Percentiles rank a stretch among this genome's conserved stretches.
Conservation (phyloP, 2,888 invertebrate genomes). For the Pseudoips prasinana region DNA sequence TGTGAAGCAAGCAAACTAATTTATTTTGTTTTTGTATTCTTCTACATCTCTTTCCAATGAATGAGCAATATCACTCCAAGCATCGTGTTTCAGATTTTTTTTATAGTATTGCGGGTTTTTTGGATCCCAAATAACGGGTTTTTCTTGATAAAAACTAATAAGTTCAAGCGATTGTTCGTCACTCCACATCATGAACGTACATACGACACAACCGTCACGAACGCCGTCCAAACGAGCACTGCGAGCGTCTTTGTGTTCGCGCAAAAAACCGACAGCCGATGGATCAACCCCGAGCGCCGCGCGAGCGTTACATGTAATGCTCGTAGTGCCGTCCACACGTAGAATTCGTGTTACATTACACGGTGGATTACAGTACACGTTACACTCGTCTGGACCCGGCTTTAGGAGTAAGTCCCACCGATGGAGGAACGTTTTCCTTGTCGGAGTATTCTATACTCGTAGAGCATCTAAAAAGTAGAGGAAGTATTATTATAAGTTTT, state of each 20-base stretch:
- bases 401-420: too few species aligned
- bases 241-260: constrained; percentile 4
- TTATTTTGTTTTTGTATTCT: constrained; percentile 23
- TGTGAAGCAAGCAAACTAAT: constrained; percentile 21
- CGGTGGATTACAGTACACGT: constrained; percentile 4
- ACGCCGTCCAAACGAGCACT: constrained; percentile 12
- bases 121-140: constrained; percentile 9
- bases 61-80: constrained; percentile 26
- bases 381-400: constrained; percentile 3
- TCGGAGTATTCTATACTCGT: too few species aligned
- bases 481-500: too few species aligned
- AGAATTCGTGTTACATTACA: constrained; percentile 9
- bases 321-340: constrained; percentile 11
- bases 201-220: constrained; percentile 18
- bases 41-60: constrained; percentile 23
- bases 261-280: constrained; percentile 7
- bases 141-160: constrained; percentile 14
- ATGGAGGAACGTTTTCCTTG: too few species aligned
- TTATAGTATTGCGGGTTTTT: constrained; percentile 9
- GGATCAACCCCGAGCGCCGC: constrained; percentile 4
- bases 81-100: constrained; percentile 18
- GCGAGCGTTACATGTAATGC: constrained; percentile 9
- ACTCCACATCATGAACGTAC: constrained; percentile 20
- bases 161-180: constrained; percentile 16
- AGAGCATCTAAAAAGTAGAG: too few species aligned